These are phyloP conservation scores for Anabacerthia variegaticeps DNA, from an alignment of 2,797 vertebrate species.

Conservation along the genomic window DNA sequence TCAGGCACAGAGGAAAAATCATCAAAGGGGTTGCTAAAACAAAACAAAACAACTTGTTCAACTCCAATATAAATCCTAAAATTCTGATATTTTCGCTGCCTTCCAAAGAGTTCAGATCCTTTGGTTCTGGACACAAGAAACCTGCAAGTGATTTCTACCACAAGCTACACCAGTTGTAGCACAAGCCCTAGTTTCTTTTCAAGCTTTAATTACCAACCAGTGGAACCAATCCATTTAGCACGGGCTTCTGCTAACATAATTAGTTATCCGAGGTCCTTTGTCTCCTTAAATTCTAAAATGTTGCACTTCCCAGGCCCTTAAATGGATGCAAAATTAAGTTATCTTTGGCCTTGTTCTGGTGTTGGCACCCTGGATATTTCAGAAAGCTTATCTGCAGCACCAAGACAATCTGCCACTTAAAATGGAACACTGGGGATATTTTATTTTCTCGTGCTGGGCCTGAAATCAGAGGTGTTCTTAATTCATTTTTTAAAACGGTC, in stretches of 20 bases:
- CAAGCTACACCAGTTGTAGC: background rate
- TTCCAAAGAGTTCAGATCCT: background rate
- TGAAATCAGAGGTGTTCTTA: slow-evolving; percentile 35
- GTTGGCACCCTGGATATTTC: background rate
- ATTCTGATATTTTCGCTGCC: background rate
- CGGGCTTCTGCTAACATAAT: background rate
- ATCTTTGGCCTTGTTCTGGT: background rate
- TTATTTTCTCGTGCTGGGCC: background rate
- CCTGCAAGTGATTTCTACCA: background rate
- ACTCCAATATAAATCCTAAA: background rate
- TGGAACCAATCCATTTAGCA: background rate
- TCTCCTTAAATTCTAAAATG: background rate
- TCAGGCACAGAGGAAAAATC: background rate
- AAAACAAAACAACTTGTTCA: background rate
- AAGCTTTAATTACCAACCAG: background rate
- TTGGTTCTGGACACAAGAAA: background rate
- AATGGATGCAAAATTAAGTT: slow-evolving; percentile 4
- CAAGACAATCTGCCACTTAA: background rate
- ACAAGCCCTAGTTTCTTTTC: background rate
- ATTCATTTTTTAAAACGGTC: slow-evolving; percentile 17
- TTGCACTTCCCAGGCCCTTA: background rate
- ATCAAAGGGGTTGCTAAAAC: background rate
- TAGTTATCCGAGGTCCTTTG: background rate
- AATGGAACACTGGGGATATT: background rate
- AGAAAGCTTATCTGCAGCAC: background rate